These are phyloP conservation scores for Xiphias gladius DNA, from an alignment of 2,113 vertebrate species.

Conservation along the genomic window DNA sequence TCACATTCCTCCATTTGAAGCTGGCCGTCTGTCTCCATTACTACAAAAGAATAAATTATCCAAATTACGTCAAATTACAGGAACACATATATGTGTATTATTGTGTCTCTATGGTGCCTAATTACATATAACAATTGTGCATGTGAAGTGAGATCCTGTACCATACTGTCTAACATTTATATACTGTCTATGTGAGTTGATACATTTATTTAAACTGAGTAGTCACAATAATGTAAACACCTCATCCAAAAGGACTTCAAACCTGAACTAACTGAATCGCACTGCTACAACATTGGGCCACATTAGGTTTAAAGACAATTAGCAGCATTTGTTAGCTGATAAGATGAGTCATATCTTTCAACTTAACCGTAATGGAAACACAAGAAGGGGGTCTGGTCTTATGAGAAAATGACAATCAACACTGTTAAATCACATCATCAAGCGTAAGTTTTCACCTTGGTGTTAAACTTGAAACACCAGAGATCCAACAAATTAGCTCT, in stretches of 20 bases:
- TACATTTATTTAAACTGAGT: background rate
- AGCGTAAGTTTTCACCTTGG: too few species aligned
- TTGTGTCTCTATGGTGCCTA: slow-evolving; percentile 2
- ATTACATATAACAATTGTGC: background rate
- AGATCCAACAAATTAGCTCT: background rate
- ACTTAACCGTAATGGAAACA: background rate
- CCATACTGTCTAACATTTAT: background rate
- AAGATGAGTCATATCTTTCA: background rate
- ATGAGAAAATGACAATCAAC: too few species aligned
- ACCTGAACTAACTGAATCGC: background rate
- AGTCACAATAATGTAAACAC: background rate
- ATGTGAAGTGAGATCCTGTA: background rate
- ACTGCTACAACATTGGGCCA: background rate
- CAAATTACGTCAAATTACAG: slow-evolving; percentile 77
- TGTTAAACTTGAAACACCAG: background rate
- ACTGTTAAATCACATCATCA: too few species aligned
- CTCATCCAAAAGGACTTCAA: background rate
- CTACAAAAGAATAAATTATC: slow-evolving; percentile 85
- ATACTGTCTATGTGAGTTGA: background rate
- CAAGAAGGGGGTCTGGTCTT: too few species aligned
- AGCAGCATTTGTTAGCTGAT: slow-evolving; percentile 4
- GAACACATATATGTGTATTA: slow-evolving; percentile 43
- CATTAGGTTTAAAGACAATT: slow-evolving; percentile 10
- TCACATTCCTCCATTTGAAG: slow-evolving; percentile 87
- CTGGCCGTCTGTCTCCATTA: slow-evolving; percentile 77